Evolutionary conservation across 2,888 invertebrate genomes (phyloP).

Genomic region (Periphyllus acericola): DNA sequence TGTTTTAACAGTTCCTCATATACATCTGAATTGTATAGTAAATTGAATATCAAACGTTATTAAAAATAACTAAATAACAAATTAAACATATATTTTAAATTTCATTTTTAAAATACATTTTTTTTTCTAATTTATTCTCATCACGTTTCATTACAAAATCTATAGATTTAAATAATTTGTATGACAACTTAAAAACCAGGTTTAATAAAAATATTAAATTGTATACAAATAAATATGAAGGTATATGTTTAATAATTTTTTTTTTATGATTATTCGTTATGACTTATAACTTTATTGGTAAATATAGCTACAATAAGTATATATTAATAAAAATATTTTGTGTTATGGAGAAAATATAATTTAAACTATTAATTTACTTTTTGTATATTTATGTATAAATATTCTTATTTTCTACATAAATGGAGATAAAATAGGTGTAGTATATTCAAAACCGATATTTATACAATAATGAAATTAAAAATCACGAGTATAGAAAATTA

Average conservation of each 20-base stretch:
- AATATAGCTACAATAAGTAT: not conserved
- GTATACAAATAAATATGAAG: not conserved
- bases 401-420: too few relatives aligned
- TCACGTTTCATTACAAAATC: conserved; percentile 21
- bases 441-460: too few relatives aligned
- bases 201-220: not conserved
- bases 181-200: conserved; percentile 23
- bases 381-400: too few relatives aligned
- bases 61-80: not conserved
- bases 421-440: too few relatives aligned
- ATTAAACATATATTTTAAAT: not conserved
- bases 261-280: not conserved
- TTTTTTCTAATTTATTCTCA: conserved; percentile 36
- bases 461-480: too few relatives aligned
- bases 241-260: too few relatives aligned
- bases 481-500: too few relatives aligned
- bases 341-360: too few relatives aligned
- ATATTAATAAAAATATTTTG: not conserved
- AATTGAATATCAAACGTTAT: not conserved
- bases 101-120: not conserved
- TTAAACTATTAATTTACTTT: not conserved
- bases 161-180: not conserved
- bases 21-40: not conserved
- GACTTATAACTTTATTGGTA: not conserved
- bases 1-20: too few relatives aligned